These are phyloP conservation scores for Notiomystis cincta DNA, from an alignment of 2,113 vertebrate species.

Conservation along the genomic window DNA sequence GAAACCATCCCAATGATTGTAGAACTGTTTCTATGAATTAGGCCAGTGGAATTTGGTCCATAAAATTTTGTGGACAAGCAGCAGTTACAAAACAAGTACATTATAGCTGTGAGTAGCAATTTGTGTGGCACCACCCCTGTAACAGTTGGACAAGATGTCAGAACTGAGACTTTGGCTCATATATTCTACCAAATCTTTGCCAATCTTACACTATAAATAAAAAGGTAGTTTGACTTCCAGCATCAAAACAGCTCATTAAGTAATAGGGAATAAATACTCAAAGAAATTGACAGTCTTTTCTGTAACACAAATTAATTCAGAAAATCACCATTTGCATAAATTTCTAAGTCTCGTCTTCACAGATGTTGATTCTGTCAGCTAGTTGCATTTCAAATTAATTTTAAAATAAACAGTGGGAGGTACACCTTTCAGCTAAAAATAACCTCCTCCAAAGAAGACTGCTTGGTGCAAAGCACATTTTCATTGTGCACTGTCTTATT, in stretches of 20 bases:
- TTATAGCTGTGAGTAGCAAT: not conserved
- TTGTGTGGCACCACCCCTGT: not conserved
- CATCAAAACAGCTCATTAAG: slow-evolving; percentile 72
- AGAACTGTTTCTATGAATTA: not conserved
- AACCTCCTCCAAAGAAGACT: slow-evolving; percentile 39
- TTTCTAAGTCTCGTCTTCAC: slow-evolving; percentile 72
- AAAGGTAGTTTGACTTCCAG: slow-evolving; percentile 59
- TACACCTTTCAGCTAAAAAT: slow-evolving; percentile 76
- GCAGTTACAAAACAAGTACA: not conserved
- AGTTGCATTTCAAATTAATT: slow-evolving; percentile 76
- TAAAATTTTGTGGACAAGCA: not conserved
- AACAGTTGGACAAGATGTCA: not conserved
- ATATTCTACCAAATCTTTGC: not conserved
- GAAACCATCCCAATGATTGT: not conserved
- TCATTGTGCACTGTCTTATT: slow-evolving; percentile 14
- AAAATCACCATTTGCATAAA: slow-evolving; percentile 74
- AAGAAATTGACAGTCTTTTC: slow-evolving; percentile 68
- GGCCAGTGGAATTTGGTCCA: not conserved
- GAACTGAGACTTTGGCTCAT: not conserved
- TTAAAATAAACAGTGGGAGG: slow-evolving; percentile 72
- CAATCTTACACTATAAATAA: slow-evolving; percentile 52
- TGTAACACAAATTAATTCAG: slow-evolving; percentile 73
- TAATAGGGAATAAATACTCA: slow-evolving; percentile 65
- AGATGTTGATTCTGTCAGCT: slow-evolving; percentile 79
- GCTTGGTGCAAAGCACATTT: not conserved